phyloP scores from a whole-genome alignment of 1,140 invertebrate genomes.

The Drosophila mauritiana region DNA sequence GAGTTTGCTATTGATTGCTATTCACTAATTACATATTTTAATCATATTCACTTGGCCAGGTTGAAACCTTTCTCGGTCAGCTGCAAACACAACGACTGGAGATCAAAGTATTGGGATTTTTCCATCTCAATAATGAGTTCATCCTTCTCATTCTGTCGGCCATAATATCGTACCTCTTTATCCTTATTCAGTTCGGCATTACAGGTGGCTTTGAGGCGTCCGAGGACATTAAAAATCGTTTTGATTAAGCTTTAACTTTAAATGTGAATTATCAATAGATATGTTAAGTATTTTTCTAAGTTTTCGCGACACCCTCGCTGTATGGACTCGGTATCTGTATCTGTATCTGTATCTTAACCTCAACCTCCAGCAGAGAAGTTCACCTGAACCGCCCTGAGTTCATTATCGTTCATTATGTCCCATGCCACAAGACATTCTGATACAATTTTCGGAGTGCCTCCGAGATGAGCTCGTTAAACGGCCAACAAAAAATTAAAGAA shows the following conservation, averaged over 20 bases:
- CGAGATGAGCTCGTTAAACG: constrained; percentile 65
- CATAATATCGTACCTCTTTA: constrained; percentile 72
- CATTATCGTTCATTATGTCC: constrained; percentile 77
- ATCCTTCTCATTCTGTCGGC: constrained; percentile 72
- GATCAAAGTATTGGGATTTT: constrained; percentile 71
- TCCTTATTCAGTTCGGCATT: constrained; percentile 74
- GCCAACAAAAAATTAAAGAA: constrained; percentile 42
- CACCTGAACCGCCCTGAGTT: constrained; percentile 58
- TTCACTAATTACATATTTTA: rapidly evolving
- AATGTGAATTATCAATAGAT: background rate
- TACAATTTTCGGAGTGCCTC: constrained; percentile 56
- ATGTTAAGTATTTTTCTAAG: background rate
- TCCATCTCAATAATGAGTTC: constrained; percentile 68
- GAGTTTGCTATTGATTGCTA: background rate
- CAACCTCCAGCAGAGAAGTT: constrained; percentile 15
- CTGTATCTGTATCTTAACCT: constrained; percentile 27
- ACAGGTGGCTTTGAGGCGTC: constrained; percentile 61
- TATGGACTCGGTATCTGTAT: constrained; percentile 11
- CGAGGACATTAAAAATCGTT: constrained; percentile 32
- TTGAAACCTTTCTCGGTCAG: constrained; percentile 54
- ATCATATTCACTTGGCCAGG: background rate
- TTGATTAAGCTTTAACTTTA: background rate
- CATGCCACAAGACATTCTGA: constrained; percentile 46
- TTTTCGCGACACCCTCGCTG: constrained; percentile 14
- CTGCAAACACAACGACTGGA: constrained; percentile 64